phyloP scores from a whole-genome alignment of 2,113 vertebrate genomes.

The Melierax canorus region DNA sequence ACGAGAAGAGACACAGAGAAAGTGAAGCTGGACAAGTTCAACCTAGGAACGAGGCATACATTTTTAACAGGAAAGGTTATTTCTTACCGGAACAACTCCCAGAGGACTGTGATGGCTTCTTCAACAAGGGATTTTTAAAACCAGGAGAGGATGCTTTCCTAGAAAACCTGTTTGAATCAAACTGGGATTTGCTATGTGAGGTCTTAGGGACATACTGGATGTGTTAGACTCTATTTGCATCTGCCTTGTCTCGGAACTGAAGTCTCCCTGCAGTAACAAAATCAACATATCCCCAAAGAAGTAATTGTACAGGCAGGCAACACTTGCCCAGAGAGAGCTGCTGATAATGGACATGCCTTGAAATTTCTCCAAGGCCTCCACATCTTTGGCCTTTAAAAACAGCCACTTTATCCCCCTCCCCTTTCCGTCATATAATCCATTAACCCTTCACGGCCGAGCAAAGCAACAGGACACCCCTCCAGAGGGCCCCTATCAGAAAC shows the following conservation, averaged over 20 bases:
- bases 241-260: not conserved
- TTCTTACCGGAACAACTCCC: not conserved
- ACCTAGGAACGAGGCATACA: not conserved
- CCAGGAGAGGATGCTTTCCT: not conserved
- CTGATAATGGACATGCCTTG: not conserved
- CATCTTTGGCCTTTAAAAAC: not conserved
- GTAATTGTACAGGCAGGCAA: not conserved
- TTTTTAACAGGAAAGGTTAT: not conserved
- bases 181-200: not conserved
- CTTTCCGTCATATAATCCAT: not conserved
- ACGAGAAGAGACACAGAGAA: not conserved
- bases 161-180: not conserved
- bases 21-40: not conserved
- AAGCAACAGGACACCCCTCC: not conserved
- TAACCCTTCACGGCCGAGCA: not conserved
- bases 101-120: not conserved
- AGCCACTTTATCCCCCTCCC: not conserved
- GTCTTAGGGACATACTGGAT: fast-evolving
- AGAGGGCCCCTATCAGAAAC: not conserved
- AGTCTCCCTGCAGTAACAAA: not conserved
- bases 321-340: not conserved
- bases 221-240: not conserved
- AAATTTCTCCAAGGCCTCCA: not conserved
- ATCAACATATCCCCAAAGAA: not conserved
- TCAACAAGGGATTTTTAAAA: not conserved